phyloP scores from a whole-genome alignment of 1,140 invertebrate genomes.

The Caenorhabditis latens region DNA sequence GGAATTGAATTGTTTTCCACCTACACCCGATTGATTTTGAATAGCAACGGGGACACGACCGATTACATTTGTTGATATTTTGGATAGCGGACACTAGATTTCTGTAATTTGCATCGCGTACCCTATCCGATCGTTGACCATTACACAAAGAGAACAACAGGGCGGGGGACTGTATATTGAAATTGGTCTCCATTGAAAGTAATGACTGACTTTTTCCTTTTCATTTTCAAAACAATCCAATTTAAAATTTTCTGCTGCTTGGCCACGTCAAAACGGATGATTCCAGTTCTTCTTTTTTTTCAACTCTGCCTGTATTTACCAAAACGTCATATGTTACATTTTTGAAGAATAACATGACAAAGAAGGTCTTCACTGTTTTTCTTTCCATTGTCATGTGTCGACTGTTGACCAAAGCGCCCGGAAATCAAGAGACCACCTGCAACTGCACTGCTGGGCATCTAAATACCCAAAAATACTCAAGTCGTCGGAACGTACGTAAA shows the following conservation, averaged over 20 bases:
- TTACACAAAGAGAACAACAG: slow-evolving; percentile 1
- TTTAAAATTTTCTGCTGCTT: background rate
- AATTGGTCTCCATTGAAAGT: background rate
- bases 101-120: background rate
- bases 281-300: slow-evolving; percentile 9
- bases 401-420: slow-evolving; percentile 33
- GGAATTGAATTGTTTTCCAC: background rate
- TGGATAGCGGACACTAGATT: background rate
- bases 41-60: no score
- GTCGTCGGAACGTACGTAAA: background rate
- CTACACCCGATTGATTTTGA: no score
- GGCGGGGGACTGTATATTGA: background rate
- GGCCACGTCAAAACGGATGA: background rate
- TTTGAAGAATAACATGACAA: slow-evolving; percentile 1
- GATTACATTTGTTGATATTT: background rate
- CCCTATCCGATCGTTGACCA: background rate
- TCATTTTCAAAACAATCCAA: slow-evolving; percentile 25
- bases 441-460: background rate
- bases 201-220: background rate
- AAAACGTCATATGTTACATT: slow-evolving; percentile 48
- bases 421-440: slow-evolving; percentile 36
- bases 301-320: slow-evolving; percentile 15
- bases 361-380: background rate
- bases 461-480: slow-evolving; percentile 20
- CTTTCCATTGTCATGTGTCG: background rate